Conservation (phyloP, 2,113 vertebrate species). For the Trochalopteron elliotii region DNA sequence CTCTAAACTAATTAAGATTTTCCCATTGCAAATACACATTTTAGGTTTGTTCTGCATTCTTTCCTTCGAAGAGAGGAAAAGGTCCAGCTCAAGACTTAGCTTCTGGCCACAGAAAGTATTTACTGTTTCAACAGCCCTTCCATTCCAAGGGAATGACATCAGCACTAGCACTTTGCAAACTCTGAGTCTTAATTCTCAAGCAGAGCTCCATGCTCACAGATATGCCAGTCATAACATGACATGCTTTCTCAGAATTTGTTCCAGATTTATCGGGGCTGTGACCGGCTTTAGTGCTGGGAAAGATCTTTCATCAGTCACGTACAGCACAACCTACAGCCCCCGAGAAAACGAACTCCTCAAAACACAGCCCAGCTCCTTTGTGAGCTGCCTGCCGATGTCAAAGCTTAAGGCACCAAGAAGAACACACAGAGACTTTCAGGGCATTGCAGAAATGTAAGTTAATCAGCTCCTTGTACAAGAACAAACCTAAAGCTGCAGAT, state of each 20-base stretch:
- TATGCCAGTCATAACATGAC: constrained; percentile 60
- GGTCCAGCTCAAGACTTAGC: constrained; percentile 64
- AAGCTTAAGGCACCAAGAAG: background rate
- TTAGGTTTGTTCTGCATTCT: constrained; percentile 71
- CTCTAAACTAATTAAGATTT: constrained; percentile 73
- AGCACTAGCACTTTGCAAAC: constrained; percentile 49
- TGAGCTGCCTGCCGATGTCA: background rate
- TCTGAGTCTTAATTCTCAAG: constrained; percentile 55
- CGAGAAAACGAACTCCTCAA: background rate
- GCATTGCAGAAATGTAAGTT: background rate
- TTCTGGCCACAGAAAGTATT: constrained; percentile 71
- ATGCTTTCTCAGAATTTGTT: constrained; percentile 65
- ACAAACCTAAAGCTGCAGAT: background rate
- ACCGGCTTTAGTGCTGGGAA: background rate
- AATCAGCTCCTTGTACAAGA: background rate
- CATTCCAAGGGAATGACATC: constrained; percentile 75
- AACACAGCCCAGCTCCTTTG: background rate
- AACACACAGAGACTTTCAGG: background rate
- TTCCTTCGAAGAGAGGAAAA: constrained; percentile 65
- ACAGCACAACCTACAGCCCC: background rate
- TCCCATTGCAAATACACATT: constrained; percentile 69
- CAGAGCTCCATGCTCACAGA: constrained; percentile 44
- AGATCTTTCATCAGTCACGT: constrained; percentile 49
- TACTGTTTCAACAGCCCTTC: constrained; percentile 63
- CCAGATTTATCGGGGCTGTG: constrained; percentile 54